Evolutionary conservation across 2,888 invertebrate genomes (phyloP).

Genomic region (Barypeithes pellucidus): DNA sequence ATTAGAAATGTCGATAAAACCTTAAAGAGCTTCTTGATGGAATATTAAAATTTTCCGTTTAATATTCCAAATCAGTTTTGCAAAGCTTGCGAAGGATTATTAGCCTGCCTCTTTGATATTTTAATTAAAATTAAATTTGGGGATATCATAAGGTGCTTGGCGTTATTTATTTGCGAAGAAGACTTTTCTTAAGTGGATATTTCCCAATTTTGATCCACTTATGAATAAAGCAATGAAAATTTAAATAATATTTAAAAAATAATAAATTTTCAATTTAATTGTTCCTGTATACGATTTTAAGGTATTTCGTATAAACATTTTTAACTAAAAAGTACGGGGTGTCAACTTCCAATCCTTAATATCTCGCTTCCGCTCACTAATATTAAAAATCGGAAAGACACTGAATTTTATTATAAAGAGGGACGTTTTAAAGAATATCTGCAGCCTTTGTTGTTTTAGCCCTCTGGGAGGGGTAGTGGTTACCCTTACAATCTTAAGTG

Average conservation of each 20-base stretch:
- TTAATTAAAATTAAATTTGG: constrained; percentile 18
- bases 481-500: no score
- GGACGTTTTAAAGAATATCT: no score
- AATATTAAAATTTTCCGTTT: constrained; percentile 26
- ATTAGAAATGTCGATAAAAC: constrained; percentile 20
- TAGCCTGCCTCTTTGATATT: constrained; percentile 18
- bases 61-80: constrained; percentile 25
- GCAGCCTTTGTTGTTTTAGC: no score
- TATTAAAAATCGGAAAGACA: no score
- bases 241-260: background rate
- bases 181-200: constrained; percentile 10
- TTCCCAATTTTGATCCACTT: background rate
- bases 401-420: no score
- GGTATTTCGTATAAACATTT: no score
- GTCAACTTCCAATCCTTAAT: no score
- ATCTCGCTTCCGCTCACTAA: no score
- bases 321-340: no score
- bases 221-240: background rate
- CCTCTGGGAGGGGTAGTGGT: no score
- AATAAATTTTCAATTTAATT: no score
- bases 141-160: background rate
- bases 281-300: no score
- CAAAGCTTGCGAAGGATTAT: constrained; percentile 16
- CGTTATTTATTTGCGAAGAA: constrained; percentile 5
- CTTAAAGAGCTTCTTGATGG: constrained; percentile 13